Base-by-base conservation (phyloP, 2,888 invertebrate species). In the Leptopterna dolabrata region DNA sequence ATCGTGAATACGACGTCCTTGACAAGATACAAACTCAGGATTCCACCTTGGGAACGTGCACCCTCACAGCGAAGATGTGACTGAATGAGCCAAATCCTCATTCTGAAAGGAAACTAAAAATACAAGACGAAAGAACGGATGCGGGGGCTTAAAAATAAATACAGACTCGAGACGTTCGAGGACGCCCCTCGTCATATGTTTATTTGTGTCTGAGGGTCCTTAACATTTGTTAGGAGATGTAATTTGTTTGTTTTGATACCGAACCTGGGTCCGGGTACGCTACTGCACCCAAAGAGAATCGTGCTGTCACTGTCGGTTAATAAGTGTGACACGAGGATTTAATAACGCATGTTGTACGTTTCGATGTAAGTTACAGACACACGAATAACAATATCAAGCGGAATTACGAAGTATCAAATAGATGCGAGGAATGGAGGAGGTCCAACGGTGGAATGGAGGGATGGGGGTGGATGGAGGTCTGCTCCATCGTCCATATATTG, bases 81-180 rank as follows among this genome's bases (percentile, higher is more conserved):
- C 85, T 85, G 85, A 85, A 85, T 85, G 73, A 45, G 85, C 85
- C 14, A 85, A 85, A 85, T 85, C 47, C 85, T 85, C 76, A 85
- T 73, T 73, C 85, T 29, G 13, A 45, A 76, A 71, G 85, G 41
- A 51, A 55, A 83, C 73, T 85, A 85, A 43, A 85, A 85, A 85
- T 85, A 85, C n/a, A 27, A 41, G 73, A 47, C 45, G 85, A 83
- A 63, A 51, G 41, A 76, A 85, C 85, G 85, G 85, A 85, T 85
- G 85, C 85, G 71, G 71, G 41, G 73, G 73, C 73, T 73, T 85
- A 43, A 85, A 85, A 85, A 83, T 83, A 83, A 85, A 85, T 85
- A 85, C 71, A 83, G 63, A 41, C 70, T 19, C 45, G 84, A 84
- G 41, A 71, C 36, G 45, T 45, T 73, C 14, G 47, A 85, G 45